Conservation (phyloP, 2,888 invertebrate genomes). For the Pherbina coryleti region DNA sequence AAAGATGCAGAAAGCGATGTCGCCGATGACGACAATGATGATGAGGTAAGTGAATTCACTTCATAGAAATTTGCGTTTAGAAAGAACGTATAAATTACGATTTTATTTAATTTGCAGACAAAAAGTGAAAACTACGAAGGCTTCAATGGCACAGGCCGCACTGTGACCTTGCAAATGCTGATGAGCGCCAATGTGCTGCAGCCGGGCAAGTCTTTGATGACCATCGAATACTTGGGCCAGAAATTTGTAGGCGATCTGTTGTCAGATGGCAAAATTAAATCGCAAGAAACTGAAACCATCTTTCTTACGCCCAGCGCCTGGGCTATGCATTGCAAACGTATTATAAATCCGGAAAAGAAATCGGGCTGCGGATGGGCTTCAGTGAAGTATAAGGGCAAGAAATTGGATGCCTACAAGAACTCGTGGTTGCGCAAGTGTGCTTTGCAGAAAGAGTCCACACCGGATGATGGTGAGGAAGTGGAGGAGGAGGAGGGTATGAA, state of each 20-base stretch:
- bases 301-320: constrained; percentile 93
- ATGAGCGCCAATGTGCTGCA: constrained; percentile 86
- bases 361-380: constrained; percentile 96
- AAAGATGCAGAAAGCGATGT: constrained; percentile 72
- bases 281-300: constrained; percentile 87
- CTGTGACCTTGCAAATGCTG: constrained; percentile 88
- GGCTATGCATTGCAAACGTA: constrained; percentile 92
- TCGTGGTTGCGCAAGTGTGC: constrained; percentile 83
- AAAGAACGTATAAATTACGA: too few relatives aligned
- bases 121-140: constrained; percentile 66
- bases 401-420: constrained; percentile 89
- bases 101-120: constrained; percentile 54
- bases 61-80: too few relatives aligned
- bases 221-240: constrained; percentile 93
- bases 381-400: constrained; percentile 88
- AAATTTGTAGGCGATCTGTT: constrained; percentile 89
- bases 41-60: constrained; percentile 65
- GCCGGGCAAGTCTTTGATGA: constrained; percentile 86
- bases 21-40: constrained; percentile 73
- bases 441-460: constrained; percentile 71
- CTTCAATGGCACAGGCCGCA: constrained; percentile 72
- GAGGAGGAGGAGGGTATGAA: constrained; percentile 37
- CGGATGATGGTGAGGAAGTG: constrained; percentile 59
- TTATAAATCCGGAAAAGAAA: constrained; percentile 91
- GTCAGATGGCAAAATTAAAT: constrained; percentile 88